Evolutionary conservation across 2,888 invertebrate species (phyloP).

Genomic region (Leptarthrus brevirostris): DNA sequence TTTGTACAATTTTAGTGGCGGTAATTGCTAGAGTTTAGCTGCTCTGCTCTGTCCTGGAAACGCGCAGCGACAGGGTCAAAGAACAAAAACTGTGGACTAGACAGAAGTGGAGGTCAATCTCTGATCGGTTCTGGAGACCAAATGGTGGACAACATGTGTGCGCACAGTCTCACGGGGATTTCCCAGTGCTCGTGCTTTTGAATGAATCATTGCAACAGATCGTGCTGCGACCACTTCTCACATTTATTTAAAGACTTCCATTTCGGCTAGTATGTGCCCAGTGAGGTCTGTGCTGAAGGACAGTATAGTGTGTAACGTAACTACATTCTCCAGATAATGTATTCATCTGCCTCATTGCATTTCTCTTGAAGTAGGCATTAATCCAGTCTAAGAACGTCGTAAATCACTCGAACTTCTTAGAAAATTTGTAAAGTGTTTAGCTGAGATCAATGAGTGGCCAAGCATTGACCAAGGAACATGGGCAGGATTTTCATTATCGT

Average conservation of each 20-base stretch:
- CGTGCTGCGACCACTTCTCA: background rate
- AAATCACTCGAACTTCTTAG: slow-evolving; percentile 11
- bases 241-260: background rate
- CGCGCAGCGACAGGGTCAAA: background rate
- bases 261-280: too few species aligned
- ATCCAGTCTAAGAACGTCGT: slow-evolving; percentile 5
- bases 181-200: slow-evolving; percentile 1
- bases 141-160: background rate
- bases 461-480: too few species aligned
- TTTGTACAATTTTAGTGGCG: background rate
- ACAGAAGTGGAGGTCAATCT: background rate
- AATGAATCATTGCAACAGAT: background rate
- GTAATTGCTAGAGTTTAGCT: too few species aligned
- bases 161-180: background rate
- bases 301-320: background rate
- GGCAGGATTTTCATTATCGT: too few species aligned
- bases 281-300: background rate
- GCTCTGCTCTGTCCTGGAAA: too few species aligned
- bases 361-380: slow-evolving; percentile 18
- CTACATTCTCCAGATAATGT: slow-evolving; percentile 9
- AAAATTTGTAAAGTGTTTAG: slow-evolving; percentile 12
- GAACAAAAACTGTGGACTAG: background rate
- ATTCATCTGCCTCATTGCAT: slow-evolving; percentile 15
- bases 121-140: background rate
- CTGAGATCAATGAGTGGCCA: background rate